Evolutionary conservation across 2,797 vertebrate genomes (phyloP), one percentile per base, ranked within the genome.

Genomic region (Myotis pilosus): DNA sequence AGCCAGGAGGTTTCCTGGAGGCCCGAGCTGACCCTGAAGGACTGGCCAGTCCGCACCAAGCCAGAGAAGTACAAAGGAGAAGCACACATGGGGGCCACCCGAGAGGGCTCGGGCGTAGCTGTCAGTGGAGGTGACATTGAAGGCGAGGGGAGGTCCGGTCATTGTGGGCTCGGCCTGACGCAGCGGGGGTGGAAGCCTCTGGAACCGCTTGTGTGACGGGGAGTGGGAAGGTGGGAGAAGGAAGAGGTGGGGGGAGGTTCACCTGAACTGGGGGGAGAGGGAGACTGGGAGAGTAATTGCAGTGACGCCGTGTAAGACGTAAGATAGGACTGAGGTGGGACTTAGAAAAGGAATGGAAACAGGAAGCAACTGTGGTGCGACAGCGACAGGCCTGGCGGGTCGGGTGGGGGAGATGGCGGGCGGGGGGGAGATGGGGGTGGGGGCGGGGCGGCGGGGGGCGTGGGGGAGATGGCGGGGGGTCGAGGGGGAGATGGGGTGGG

Each of bases 211-310:
- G 6, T 11, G 1, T 57, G 30, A 41, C 30, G 17, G 7, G 81
- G 38, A 41, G 33, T 1, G 5, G 66, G 38, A 15, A 17, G 55
- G 2, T 3, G 15, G n/a, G n/a, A 3, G 8, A 1, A 12, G n/a
- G 25, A 23, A 23, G 72, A 25, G 3, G 0, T 8, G 1, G 4
- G 41, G 10, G 22, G 16, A 4, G 71, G 15, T 15, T 15, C 12
- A 4, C 9, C 19, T 28, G 62, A 11, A 16, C 0, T 28, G 47
- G 13, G 22, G 30, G 33, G n/a, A 88, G 1, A 3, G 72, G 53
- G 41, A 33, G 33, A 5, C 2, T 0, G 13, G 41, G 64, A 2
- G 33, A 4, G 7, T 0, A 8, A 0, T 0, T 38, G 1, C 11
- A 12, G 19, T 36, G 0, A 22, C 3, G 22, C 25, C 2, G 23